Base-by-base conservation (phyloP, 2,113 vertebrate species). In the Rhinogobius similis region DNA sequence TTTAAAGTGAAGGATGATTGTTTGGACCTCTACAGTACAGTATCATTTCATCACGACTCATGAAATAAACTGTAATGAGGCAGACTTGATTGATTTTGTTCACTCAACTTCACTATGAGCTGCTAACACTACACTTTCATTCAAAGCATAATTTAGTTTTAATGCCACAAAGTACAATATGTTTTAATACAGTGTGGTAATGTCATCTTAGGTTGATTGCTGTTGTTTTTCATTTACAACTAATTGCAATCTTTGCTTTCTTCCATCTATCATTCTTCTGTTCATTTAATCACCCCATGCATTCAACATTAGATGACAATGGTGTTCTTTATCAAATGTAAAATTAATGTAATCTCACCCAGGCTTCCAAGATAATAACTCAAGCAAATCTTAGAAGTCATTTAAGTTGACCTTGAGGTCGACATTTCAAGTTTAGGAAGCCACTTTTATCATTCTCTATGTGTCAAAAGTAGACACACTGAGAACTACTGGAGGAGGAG, bases 11-110 rank as follows among this genome's bases (percentile, higher is more conserved):
- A 59, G 64, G 38, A 1, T 9, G 46, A 7, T 21, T 36, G 43
- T 46, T 46, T 46, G 18, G 43, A 46, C 43, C 43, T 46, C 39
- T 41, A 41, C 43, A 46, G 16, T 5, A 46, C 43, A 46, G 16
- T 7, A 50, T 6, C 46, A 10, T 50, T 50, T 50, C 7, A 50
- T 50, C 46, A 50, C 1, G 7, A n/a, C 46, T 50, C n/a, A 41
- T 59, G n/a, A 46, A 68, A 68, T 4, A 48, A 11, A 62, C 59
- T 61, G 65, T 44, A 48, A 16, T 43, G 7, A 69, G 32, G 73
- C 21, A 13, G 46, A 21, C 52, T 64, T 78, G n/a, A 69, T 1
- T 50, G 59, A 65, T 75, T 70, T 12, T 38, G 70, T 39, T 26
- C 43, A 52, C 36, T 63, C 38, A 3, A 18, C 23, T 63, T 63